These are phyloP conservation scores for Craterocephalus amniculus DNA, from an alignment of 2,797 vertebrate species.

Conservation along the genomic window DNA sequence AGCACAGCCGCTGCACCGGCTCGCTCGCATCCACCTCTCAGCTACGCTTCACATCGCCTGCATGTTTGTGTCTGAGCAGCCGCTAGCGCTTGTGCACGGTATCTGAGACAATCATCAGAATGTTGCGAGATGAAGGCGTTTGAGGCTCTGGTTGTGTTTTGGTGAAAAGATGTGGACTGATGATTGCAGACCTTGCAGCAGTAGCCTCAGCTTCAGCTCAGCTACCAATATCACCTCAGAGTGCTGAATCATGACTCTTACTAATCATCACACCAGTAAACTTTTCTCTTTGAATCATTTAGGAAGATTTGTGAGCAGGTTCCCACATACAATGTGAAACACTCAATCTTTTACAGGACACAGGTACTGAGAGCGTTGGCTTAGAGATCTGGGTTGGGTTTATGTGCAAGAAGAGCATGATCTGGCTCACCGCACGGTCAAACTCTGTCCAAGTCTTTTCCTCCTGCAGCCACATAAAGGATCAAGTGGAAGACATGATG, in stretches of 20 bases:
- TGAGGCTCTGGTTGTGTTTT: slow-evolving; percentile 4
- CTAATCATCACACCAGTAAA: neutral
- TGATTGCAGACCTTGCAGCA: neutral
- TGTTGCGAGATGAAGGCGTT: slow-evolving; percentile 13
- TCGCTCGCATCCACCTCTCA: slow-evolving; percentile 13
- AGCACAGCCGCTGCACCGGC: neutral
- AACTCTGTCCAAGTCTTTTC: slow-evolving; percentile 60
- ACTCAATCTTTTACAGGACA: slow-evolving; percentile 21
- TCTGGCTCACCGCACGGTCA: slow-evolving; percentile 47
- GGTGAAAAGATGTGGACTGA: slow-evolving; percentile 17
- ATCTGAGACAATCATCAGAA: slow-evolving; percentile 20
- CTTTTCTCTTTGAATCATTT: neutral
- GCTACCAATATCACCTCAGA: neutral
- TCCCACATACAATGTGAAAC: neutral
- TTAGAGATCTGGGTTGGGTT: slow-evolving; percentile 13
- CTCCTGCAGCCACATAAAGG: slow-evolving; percentile 64
- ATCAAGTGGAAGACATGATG: slow-evolving; percentile 69
- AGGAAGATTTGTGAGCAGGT: neutral
- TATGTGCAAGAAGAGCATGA: slow-evolving; percentile 8
- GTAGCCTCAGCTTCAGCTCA: slow-evolving; percentile 2
- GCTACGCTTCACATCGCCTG: slow-evolving; percentile 5
- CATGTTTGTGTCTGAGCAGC: slow-evolving; percentile 9
- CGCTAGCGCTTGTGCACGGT: slow-evolving; percentile 5
- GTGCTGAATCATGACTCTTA: neutral
- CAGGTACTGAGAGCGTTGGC: neutral